A percentile compares a stretch with the other conserved stretches of the same genome.
These are phyloP conservation scores for Microchrysa polita DNA, from an alignment of 2,888 invertebrate genomes.

Conservation along the genomic window DNA sequence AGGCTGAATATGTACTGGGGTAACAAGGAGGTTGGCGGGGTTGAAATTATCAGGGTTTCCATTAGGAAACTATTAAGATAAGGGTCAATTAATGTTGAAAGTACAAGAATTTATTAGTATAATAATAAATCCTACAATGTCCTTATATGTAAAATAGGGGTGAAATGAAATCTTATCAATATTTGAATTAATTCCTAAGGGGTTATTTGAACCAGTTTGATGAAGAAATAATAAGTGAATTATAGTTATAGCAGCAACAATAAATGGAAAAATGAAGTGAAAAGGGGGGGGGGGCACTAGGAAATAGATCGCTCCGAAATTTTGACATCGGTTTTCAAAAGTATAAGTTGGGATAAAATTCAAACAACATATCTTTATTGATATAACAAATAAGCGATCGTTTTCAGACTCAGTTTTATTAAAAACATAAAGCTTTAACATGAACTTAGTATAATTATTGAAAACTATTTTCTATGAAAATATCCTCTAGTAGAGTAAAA, in stretches of 20 bases:
- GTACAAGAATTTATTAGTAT: constrained; percentile 66
- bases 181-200: constrained; percentile 67
- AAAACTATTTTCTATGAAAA: no score
- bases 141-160: constrained; percentile 70
- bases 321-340: no score
- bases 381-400: no score
- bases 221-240: constrained; percentile 7
- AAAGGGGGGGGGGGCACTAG: no score
- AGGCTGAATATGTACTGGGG: constrained; percentile 79
- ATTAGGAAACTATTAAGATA: no score
- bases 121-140: constrained; percentile 69
- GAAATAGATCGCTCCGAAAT: no score
- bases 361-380: no score
- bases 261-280: constrained; percentile 22
- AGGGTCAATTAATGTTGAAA: constrained; percentile 67
- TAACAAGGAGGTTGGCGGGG: constrained; percentile 63
- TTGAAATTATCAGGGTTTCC: constrained; percentile 79
- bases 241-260: constrained; percentile 12
- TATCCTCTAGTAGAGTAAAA: no score
- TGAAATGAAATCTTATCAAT: constrained; percentile 74
- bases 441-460: no score
- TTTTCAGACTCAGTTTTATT: no score
- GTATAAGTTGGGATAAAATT: no score
- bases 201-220: constrained; percentile 52
- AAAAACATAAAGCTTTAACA: no score